Evolutionary conservation across 2,797 vertebrate genomes (phyloP).

Genomic region (Cuniculus paca): DNA sequence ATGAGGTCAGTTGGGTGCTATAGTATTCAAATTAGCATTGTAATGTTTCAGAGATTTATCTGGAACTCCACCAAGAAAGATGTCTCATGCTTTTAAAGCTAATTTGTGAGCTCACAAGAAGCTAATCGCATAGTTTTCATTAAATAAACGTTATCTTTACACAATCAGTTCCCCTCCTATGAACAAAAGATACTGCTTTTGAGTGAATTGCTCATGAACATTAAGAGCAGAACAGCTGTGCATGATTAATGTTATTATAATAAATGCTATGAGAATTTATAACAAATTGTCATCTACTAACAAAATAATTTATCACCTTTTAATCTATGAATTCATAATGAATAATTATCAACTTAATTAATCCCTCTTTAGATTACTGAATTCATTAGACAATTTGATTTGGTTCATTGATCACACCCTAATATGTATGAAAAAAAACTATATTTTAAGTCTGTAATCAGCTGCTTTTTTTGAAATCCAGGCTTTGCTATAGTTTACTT

Average conservation of each 20-base stretch:
- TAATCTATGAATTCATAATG: conserved; percentile 69
- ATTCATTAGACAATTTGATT: conserved; percentile 65
- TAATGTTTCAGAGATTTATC: conserved; percentile 23
- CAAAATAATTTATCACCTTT: conserved; percentile 71
- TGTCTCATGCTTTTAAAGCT: neutral
- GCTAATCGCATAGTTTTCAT: conserved; percentile 5
- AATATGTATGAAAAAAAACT: neutral
- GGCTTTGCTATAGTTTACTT: neutral
- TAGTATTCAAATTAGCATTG: neutral
- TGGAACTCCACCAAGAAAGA: conserved; percentile 23
- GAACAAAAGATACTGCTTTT: neutral
- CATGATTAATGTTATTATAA: conserved; percentile 68
- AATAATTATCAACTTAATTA: conserved; percentile 67
- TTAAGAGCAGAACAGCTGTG: conserved; percentile 64
- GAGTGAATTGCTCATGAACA: neutral
- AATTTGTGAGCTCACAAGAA: conserved; percentile 41
- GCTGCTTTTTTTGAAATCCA: neutral
- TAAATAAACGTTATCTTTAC: conserved; percentile 5
- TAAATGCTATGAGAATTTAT: conserved; percentile 54
- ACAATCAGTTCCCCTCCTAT: neutral
- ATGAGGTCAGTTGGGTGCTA: neutral
- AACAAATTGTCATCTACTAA: conserved; percentile 59
- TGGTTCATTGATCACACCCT: conserved; percentile 21
- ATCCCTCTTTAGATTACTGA: conserved; percentile 61
- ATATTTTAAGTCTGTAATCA: neutral